Percentiles rank a stretch among this genome's conserved stretches.
Conservation (phyloP, 2,113 vertebrate genomes). For the Thalassoma bifasciatum region DNA sequence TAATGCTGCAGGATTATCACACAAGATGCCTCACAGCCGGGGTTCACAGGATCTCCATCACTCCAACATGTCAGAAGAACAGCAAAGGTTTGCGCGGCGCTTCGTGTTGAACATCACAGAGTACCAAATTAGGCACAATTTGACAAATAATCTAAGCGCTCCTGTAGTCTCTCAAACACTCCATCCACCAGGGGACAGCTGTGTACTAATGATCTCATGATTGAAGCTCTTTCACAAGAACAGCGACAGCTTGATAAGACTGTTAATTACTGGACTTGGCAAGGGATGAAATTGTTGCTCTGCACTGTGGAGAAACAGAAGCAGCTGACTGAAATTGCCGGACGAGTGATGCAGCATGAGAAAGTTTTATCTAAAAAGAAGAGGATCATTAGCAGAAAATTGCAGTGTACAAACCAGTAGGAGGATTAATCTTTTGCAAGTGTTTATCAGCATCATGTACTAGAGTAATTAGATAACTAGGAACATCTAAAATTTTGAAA, state of each 20-base stretch:
- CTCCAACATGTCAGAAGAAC: not conserved
- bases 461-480: too few species aligned
- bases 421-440: slow-evolving; percentile 6
- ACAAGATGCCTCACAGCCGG: not conserved
- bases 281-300: slow-evolving; percentile 20
- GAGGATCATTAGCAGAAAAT: not conserved
- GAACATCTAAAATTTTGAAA: too few species aligned
- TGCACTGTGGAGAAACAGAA: slow-evolving; percentile 18
- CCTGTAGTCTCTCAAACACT: not conserved
- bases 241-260: slow-evolving; percentile 31
- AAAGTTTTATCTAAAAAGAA: slow-evolving; percentile 34
- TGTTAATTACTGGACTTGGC: slow-evolving; percentile 37
- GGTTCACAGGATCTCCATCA: slow-evolving; percentile 28
- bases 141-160: not conserved
- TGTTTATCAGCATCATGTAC: not conserved
- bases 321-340: not conserved
- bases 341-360: not conserved
- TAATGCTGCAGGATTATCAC: slow-evolving; percentile 33
- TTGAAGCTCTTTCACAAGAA: slow-evolving; percentile 19
- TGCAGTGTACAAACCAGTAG: not conserved
- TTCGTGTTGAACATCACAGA: slow-evolving; percentile 5
- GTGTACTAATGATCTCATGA: slow-evolving; percentile 17
- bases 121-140: slow-evolving; percentile 16
- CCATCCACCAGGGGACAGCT: slow-evolving; percentile 16
- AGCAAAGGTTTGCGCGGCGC: slow-evolving; percentile 1